Evolutionary conservation across 92 coral and sea anemone genomes (phyloP), one percentile per base, ranked within the genome.

Genomic region (Palythoa grandiflora): DNA sequence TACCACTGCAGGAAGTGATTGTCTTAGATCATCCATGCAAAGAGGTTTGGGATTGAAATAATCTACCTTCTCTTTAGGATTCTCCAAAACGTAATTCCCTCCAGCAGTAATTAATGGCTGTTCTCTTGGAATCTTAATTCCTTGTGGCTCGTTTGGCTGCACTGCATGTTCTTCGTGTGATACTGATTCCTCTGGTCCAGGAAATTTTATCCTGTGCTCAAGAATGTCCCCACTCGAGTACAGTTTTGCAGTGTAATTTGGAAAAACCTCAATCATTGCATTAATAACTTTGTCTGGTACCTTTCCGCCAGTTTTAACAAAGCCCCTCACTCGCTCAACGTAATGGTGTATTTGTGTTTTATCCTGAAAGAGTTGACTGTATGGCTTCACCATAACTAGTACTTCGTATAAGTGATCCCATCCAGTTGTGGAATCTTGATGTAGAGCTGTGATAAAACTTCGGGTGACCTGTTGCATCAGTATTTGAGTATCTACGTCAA

Each of bases 361-460:
- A 74, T 78, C 90, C 63, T 83, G 74, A 38, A 97, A 80, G 59
- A 97, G 71, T 44, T 92, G 87, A 68, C 92, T 90, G 86, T 95
- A 97, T 6, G 99, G 98, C 83, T 94, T 91, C 61, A 93, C 78
- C 36, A 95, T 85, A 51, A 91, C 90, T 71, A 97, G 79, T 11
- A 96, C 94, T 20, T 97, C 98, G 50, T 97, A 87, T 75, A 97
- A 89, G 84, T 96, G 92, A 88, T 88, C 78, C 99, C 99, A 97
- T 54, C 84, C 86, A 38, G 76, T 75, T 28, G 77, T 91, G 44
- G 94, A 76, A 60, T 95, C 94, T 79, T 84, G 92, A 52, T 97
- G 99, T 79, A 97, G 87, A 71, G 98, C 96, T 53, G 89, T 73
- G 78, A 97, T 91, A 71, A 97, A 97, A n/a, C 95, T 85, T 38